A percentile compares a stretch with the other conserved stretches of the same genome.
These are phyloP conservation scores for Acanthurus lineatus DNA, from an alignment of 2,797 vertebrate genomes.

Conservation along the genomic window DNA sequence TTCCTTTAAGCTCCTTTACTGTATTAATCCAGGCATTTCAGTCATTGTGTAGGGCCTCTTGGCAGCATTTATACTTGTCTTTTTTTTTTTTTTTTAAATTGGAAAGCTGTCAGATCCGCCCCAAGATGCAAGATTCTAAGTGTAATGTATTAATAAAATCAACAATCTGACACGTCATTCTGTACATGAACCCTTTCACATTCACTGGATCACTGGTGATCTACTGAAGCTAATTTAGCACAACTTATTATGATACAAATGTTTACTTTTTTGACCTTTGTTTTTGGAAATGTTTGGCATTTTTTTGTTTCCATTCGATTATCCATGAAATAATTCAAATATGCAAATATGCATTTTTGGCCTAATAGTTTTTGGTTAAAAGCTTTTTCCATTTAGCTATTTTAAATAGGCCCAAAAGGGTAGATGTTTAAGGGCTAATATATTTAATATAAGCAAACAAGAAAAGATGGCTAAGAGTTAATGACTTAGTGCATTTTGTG, in stretches of 20 bases:
- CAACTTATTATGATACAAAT: too few species aligned
- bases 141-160: not conserved
- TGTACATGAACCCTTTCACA: not conserved
- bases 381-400: too few species aligned
- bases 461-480: not conserved
- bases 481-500: conserved; percentile 6
- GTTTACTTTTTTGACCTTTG: too few species aligned
- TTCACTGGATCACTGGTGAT: too few species aligned
- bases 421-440: not conserved
- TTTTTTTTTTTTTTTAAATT: not conserved
- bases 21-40: not conserved
- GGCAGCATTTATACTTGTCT: not conserved
- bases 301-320: too few species aligned
- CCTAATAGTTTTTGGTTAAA: too few species aligned
- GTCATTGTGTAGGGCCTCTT: not conserved
- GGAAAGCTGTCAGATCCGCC: not conserved
- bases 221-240: too few species aligned
- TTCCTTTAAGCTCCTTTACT: not conserved
- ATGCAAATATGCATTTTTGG: too few species aligned
- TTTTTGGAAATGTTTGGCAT: too few species aligned
- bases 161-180: not conserved
- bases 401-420: too few species aligned
- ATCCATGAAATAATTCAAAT: too few species aligned
- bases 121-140: not conserved
- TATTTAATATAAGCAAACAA: not conserved